Percentiles rank a stretch among this genome's conserved stretches.
Evolutionary conservation across 2,797 vertebrate species (phyloP).

Genomic region (Acanthurus lineatus): DNA sequence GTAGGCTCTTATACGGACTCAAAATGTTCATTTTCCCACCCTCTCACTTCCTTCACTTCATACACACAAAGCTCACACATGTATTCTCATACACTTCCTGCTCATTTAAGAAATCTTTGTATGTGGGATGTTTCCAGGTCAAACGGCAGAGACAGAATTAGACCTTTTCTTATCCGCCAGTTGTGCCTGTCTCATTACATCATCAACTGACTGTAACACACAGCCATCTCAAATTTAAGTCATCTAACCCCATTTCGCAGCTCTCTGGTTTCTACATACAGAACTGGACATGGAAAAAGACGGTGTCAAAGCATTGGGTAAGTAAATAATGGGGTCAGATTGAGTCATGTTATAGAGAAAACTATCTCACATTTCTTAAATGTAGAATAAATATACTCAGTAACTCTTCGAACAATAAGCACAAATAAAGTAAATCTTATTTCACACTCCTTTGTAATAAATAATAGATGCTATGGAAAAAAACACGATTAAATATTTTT

Average conservation of each 20-base stretch:
- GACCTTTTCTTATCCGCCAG: constrained; percentile 61
- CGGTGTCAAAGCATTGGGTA: not conserved
- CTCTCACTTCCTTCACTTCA: constrained; percentile 1
- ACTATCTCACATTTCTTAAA: not conserved
- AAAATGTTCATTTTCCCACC: not conserved
- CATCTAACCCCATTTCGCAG: constrained; percentile 22
- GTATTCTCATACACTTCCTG: constrained; percentile 16
- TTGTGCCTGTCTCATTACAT: constrained; percentile 70
- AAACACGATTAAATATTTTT: not conserved
- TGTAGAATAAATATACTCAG: not conserved
- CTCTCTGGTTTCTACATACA: not conserved
- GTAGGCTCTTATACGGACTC: not conserved
- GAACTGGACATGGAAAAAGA: not conserved
- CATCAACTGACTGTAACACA: constrained; percentile 40
- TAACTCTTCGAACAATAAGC: not conserved
- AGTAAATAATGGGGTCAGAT: not conserved
- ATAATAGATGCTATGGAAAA: not conserved
- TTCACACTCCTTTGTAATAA: not conserved
- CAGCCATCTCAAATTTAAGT: constrained; percentile 42
- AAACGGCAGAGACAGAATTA: constrained; percentile 73
- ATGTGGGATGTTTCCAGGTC: constrained; percentile 75
- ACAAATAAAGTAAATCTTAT: not conserved
- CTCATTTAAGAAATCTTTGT: constrained; percentile 62
- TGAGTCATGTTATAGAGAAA: not conserved
- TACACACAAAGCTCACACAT: constrained; percentile 1